phyloP scores from a whole-genome alignment of 2,888 invertebrate species.

The Tipula helvola region DNA sequence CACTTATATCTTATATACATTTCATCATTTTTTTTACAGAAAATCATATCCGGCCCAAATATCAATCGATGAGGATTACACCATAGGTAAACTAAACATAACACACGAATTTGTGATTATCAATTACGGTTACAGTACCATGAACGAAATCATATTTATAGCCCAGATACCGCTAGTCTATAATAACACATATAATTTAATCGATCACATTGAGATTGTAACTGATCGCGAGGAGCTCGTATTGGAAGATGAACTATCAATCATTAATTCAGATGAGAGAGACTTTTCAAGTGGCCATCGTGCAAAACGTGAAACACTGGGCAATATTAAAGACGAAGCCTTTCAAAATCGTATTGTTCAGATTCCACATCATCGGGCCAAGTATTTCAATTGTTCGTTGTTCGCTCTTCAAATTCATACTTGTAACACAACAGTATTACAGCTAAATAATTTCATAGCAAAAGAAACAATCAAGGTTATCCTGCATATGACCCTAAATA shows the following conservation, averaged over 20 bases:
- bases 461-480: background rate
- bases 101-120: background rate
- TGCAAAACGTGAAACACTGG: background rate
- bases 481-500: background rate
- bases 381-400: background rate
- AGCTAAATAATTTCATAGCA: background rate
- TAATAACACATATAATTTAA: background rate
- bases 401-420: background rate
- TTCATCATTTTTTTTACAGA: background rate
- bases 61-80: background rate
- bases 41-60: background rate
- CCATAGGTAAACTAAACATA: background rate
- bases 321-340: background rate
- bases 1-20: no score
- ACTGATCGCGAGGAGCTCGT: background rate
- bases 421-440: background rate
- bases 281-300: background rate
- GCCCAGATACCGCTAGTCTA: background rate
- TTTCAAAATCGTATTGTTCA: background rate
- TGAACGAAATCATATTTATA: background rate
- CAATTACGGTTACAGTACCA: background rate
- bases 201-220: background rate
- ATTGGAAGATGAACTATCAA: background rate
- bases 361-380: background rate
- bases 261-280: background rate